Conservation (phyloP, 2,113 vertebrate genomes). For the Leucopsar rothschildi region DNA sequence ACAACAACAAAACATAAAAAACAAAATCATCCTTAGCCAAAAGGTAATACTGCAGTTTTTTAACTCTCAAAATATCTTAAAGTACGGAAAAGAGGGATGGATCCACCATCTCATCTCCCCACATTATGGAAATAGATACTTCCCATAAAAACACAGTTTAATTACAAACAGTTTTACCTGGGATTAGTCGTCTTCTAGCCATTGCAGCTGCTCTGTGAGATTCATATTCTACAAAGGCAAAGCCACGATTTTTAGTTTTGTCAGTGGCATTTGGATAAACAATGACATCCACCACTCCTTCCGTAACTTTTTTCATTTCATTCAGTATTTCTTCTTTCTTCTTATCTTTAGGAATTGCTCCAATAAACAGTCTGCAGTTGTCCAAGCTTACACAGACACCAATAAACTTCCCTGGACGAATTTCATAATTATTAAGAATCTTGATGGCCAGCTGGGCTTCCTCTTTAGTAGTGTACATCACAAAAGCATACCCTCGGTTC, state of each 20-base stretch:
- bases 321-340: conserved; percentile 92
- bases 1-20: neutral
- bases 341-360: conserved; percentile 93
- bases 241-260: conserved; percentile 90
- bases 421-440: conserved; percentile 89
- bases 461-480: conserved; percentile 92
- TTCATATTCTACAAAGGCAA: conserved; percentile 94
- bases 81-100: neutral
- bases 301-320: conserved; percentile 92
- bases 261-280: conserved; percentile 88
- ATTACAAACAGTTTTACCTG: conserved; percentile 72
- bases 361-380: conserved; percentile 95
- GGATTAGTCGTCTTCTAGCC: conserved; percentile 88
- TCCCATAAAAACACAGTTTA: neutral
- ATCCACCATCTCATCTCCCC: neutral
- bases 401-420: conserved; percentile 89
- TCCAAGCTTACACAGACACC: conserved; percentile 93
- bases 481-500: conserved; percentile 95
- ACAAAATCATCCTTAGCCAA: neutral
- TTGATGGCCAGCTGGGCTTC: conserved; percentile 88
- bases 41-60: neutral
- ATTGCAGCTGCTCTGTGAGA: conserved; percentile 95
- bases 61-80: neutral
- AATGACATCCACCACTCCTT: conserved; percentile 93
- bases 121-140: neutral